A percentile compares a stretch with the other conserved stretches of the same genome.
phyloP scores from a whole-genome alignment of 2,888 invertebrate genomes.

The Cheilosia vulpina region DNA sequence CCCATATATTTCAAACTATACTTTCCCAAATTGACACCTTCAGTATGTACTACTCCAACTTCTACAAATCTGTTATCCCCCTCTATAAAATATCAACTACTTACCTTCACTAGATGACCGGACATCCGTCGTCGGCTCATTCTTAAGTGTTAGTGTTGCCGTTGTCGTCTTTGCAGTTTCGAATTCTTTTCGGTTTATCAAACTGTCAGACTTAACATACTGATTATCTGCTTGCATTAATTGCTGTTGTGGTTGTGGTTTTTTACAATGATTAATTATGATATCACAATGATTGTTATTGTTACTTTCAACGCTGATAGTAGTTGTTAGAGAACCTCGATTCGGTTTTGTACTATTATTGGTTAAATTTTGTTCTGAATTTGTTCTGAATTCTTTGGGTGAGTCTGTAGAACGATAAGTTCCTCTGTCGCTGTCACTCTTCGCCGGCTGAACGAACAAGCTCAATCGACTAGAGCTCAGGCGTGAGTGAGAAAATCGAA shows the following conservation, averaged over 20 bases:
- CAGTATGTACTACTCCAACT: neutral
- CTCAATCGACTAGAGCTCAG: constrained; percentile 82
- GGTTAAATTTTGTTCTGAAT: constrained; percentile 66
- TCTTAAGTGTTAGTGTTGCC: constrained; percentile 50
- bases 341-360: constrained; percentile 54
- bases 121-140: constrained; percentile 37
- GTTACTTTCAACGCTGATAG: constrained; percentile 52
- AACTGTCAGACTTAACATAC: constrained; percentile 41
- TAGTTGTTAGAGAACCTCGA: constrained; percentile 47
- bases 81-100: constrained; percentile 18
- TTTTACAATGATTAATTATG: constrained; percentile 77
- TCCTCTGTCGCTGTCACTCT: constrained; percentile 27
- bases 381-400: constrained; percentile 67
- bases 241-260: constrained; percentile 76
- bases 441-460: constrained; percentile 79
- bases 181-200: constrained; percentile 38
- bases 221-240: constrained; percentile 38
- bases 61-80: neutral
- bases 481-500: constrained; percentile 82
- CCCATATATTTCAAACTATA: neutral
- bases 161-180: constrained; percentile 50
- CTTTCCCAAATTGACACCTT: constrained; percentile 4
- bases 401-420: constrained; percentile 11
- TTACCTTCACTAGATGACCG: constrained; percentile 59
- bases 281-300: constrained; percentile 61